Base-by-base conservation (phyloP, 2,797 vertebrate genomes). In the Gallirallus australis region DNA sequence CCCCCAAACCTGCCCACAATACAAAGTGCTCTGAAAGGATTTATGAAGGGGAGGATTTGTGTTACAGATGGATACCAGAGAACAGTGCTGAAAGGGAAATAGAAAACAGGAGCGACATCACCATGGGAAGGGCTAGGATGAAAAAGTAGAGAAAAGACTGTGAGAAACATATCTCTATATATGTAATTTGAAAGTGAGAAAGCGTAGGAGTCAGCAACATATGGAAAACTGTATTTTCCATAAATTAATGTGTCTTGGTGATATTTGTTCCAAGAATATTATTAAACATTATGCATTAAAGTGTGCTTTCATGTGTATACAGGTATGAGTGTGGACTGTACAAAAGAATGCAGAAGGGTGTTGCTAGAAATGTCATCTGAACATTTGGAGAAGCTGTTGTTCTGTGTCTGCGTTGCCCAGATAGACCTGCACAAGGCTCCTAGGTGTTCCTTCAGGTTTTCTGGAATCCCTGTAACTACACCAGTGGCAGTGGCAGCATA, bases 101-200 rank as follows among this genome's bases (percentile, higher is more conserved):
- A 89, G 71, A 82, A 73, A 77, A 33, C 40, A 90, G 53, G 23
- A 95, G 31, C 4, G 7, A 85, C 40, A 73, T 77, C n/a, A 73
- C 12, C 68, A 87, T 59, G 61, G 61, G 48, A 89, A 93, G 13
- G 61, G 54, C 14, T 84, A 45, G 90, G 94, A 89, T 90, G 82
- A 77, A 85, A 94, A 77, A 65, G 27, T 1, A 76, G 64, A 87
- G 40, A 73, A 68, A 86, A 80, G n/a, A 72, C 73, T 27, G 25
- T 64, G 68, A 90, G 63, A 86, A 92, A 70, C 11, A 16, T 39
- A 53, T 59, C 35, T 33, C 33, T 64, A 59, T 25, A 59, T 12
- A 18, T 40, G 79, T 71, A 82, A 86, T 42, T 90, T 54, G 42
- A 66, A 86, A 92, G 30, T 65, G 73, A 85, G 64, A 94, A 92